Conservation (phyloP, 2,797 vertebrate genomes). For the Sebastiscus albofasciatus region DNA sequence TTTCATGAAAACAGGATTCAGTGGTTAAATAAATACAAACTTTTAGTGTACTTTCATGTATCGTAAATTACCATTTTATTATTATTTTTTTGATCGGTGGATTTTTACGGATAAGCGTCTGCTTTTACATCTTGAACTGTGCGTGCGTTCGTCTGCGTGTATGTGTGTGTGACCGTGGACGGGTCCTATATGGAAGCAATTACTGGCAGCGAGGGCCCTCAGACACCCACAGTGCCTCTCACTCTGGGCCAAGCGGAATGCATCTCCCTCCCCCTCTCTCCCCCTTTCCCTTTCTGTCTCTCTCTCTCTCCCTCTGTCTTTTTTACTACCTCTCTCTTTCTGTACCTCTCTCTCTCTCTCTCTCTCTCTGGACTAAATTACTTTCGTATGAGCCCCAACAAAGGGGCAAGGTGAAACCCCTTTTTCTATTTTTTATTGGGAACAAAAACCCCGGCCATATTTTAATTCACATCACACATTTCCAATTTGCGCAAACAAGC, state of each 20-base stretch:
- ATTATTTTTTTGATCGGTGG: not conserved
- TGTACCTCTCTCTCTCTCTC: slow-evolving; percentile 41
- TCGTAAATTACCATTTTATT: slow-evolving; percentile 11
- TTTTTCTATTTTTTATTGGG: slow-evolving; percentile 79
- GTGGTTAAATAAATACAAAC: slow-evolving; percentile 24
- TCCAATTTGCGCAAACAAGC: slow-evolving; percentile 85
- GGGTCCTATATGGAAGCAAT: slow-evolving; percentile 94
- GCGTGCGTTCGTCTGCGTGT: not conserved
- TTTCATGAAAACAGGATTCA: slow-evolving; percentile 6
- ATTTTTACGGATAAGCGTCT: slow-evolving; percentile 39
- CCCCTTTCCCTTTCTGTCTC: slow-evolving; percentile 46
- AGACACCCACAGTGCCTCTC: slow-evolving; percentile 88
- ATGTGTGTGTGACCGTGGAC: slow-evolving; percentile 54
- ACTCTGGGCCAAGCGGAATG: slow-evolving; percentile 87
- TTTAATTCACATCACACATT: slow-evolving; percentile 91
- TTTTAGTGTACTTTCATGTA: slow-evolving; percentile 16
- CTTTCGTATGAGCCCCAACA: slow-evolving; percentile 88
- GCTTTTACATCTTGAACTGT: slow-evolving; percentile 43
- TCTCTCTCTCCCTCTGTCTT: slow-evolving; percentile 61
- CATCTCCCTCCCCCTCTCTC: slow-evolving; percentile 71
- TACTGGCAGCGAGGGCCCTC: slow-evolving; percentile 89
- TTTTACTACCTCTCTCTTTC: slow-evolving; percentile 58
- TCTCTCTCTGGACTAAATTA: slow-evolving; percentile 86
- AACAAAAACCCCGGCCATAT: slow-evolving; percentile 82
- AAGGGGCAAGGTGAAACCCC: slow-evolving; percentile 86